Conservation (phyloP, 2,888 invertebrate species). For the Acleris holmiana region DNA sequence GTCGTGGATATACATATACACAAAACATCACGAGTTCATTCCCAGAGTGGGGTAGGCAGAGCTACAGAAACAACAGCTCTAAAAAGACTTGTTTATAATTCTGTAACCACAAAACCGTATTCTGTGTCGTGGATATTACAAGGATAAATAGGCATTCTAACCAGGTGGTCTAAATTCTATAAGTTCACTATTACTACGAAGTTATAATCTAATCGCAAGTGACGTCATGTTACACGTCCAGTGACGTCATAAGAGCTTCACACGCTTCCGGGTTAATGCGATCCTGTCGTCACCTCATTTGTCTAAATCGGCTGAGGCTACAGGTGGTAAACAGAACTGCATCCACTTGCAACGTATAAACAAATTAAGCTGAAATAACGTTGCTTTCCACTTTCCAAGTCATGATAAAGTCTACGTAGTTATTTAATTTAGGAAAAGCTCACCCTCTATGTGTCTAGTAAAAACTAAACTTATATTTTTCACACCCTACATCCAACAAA, state of each 20-base stretch:
- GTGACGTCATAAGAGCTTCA: conserved; percentile 23
- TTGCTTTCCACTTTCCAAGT: neutral
- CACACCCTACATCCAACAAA: neutral
- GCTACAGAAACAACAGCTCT: no score
- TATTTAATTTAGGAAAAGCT: no score
- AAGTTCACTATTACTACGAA: no score
- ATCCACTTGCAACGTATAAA: conserved; percentile 3
- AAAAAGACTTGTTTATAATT: no score
- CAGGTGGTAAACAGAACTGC: conserved; percentile 27
- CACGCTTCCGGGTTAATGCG: neutral
- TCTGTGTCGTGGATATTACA: no score
- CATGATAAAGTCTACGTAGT: no score
- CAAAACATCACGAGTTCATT: no score
- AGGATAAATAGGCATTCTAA: no score
- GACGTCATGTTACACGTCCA: neutral
- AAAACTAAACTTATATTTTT: neutral
- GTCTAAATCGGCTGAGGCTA: conserved; percentile 17
- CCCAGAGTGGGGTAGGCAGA: no score
- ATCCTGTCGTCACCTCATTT: conserved; percentile 24
- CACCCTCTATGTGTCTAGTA: neutral
- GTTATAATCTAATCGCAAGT: neutral
- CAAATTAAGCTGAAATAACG: neutral
- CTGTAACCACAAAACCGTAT: no score
- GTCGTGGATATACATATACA: no score
- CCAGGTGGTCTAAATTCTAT: no score